A percentile compares a stretch with the other conserved stretches of the same genome.
Evolutionary conservation across 92 coral and sea anemone genomes (phyloP).

Genomic region (Phymanthus crucifer): DNA sequence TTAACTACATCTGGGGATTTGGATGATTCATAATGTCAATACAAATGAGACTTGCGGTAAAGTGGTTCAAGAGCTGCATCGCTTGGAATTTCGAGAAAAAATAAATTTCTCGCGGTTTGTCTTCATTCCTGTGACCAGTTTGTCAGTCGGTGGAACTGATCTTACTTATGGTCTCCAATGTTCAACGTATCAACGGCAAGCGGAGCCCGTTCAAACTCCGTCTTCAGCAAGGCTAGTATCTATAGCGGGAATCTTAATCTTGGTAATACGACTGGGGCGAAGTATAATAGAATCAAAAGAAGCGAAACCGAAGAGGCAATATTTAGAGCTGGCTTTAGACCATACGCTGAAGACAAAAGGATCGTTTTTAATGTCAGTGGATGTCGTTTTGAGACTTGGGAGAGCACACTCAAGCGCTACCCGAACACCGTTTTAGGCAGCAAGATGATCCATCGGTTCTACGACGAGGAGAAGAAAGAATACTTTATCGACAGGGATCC

Average conservation of each 20-base stretch:
- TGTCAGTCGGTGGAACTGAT: neutral
- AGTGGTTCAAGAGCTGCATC: neutral
- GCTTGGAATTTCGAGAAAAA: neutral
- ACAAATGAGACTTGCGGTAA: neutral
- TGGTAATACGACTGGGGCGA: slow-evolving; percentile 8
- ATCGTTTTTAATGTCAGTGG: slow-evolving; percentile 90
- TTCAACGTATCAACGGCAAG: slow-evolving; percentile 41
- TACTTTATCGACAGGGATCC: slow-evolving; percentile 95
- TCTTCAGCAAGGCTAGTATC: slow-evolving; percentile 49
- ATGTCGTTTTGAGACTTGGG: slow-evolving; percentile 89
- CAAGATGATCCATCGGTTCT: slow-evolving; percentile 73
- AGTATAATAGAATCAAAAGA: slow-evolving; percentile 11
- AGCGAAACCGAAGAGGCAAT: slow-evolving; percentile 29
- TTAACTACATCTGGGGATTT: neutral
- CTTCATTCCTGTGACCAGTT: neutral
- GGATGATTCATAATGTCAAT: neutral
- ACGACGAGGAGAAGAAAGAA: slow-evolving; percentile 76
- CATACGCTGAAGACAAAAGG: slow-evolving; percentile 55
- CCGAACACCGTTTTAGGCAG: slow-evolving; percentile 89
- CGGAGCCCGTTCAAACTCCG: slow-evolving; percentile 44
- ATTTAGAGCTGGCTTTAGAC: slow-evolving; percentile 33
- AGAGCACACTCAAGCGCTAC: slow-evolving; percentile 70
- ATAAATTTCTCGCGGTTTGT: neutral
- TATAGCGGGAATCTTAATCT: slow-evolving; percentile 21
- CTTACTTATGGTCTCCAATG: slow-evolving; percentile 28